Evolutionary conservation across 2,888 invertebrate species (phyloP), one percentile per base, ranked within the genome.

Genomic region (Drosophila stalkeri): DNA sequence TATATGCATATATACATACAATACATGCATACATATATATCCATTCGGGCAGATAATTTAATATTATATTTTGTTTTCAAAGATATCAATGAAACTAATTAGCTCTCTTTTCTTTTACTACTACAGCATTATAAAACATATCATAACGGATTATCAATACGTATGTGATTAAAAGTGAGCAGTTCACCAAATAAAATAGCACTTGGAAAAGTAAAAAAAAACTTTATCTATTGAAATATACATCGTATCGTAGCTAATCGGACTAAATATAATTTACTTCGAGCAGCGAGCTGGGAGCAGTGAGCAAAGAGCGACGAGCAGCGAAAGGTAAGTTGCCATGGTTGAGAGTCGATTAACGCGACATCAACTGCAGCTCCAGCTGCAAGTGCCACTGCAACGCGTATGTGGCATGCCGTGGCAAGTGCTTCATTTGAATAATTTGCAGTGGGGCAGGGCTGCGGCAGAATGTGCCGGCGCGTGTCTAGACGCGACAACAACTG

Each of bases 371-470:
- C 57, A 59, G 47, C 47, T 54, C 9, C 27, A 57, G 56, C 41
- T 35, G 43, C 56, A 56, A 49, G 39, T 49, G 60, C 64, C 41
- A 35, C 47, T n/a, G 64, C 64, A 23, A 14, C 23, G 39, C n/a
- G 71, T 59, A 33, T 46, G 62, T 41, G 27, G 71, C 68, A 61
- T 64, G 70, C 70, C 70, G 51, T 51, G 39, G 39, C 33, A 35
- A 46, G 49, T 60, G 52, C 56, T 56, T 67, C 52, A 67, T 76
- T 76, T 76, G 68, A 67, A 76, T 68, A 67, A 63, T 54, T 64
- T 54, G 47, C 43, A 47, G 60, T 1, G 31, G 20, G 16, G 18
- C 20, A 9, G 31, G 14, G 64, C 31, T 59, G 35, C 44, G 33
- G 59, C 35, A 43, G 35, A 56, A 61, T 63, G 54, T 39, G 59